Evolutionary conservation across 1,140 invertebrate species (phyloP).

Genomic region (Schlechtendalia chinensis): DNA sequence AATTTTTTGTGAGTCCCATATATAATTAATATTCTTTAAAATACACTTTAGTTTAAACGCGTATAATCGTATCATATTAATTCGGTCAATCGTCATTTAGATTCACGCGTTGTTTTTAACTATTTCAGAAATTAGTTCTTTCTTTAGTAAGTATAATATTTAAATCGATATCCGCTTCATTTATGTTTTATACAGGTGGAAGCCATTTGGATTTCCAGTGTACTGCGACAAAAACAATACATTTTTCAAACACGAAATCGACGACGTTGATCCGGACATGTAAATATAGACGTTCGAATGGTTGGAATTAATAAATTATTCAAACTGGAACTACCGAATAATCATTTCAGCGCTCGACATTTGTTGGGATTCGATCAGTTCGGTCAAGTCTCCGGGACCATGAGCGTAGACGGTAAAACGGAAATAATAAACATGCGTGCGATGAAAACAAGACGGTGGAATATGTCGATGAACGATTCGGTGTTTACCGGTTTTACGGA

Average conservation of each 20-base stretch:
- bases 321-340: neutral
- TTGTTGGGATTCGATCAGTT: conserved; percentile 51
- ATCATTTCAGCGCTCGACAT: neutral
- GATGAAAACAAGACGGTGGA: conserved; percentile 28
- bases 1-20: conserved; percentile 23
- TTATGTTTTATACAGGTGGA: conserved; percentile 22
- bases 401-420: neutral
- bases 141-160: neutral
- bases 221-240: conserved; percentile 21
- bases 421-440: neutral
- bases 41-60: too few relatives aligned
- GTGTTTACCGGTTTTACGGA: neutral
- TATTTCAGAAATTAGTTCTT: too few relatives aligned
- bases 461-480: neutral
- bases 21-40: too few relatives aligned
- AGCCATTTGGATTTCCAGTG: conserved; percentile 39
- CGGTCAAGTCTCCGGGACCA: conserved; percentile 43
- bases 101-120: too few relatives aligned
- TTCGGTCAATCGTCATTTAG: too few relatives aligned
- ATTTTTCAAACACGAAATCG: conserved; percentile 44
- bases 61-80: too few relatives aligned
- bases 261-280: neutral
- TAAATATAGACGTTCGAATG: neutral
- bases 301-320: neutral
- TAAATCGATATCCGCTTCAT: neutral